These are phyloP conservation scores for Elephantulus edwardii DNA, from an alignment of 2,113 vertebrate species.

Conservation along the genomic window DNA sequence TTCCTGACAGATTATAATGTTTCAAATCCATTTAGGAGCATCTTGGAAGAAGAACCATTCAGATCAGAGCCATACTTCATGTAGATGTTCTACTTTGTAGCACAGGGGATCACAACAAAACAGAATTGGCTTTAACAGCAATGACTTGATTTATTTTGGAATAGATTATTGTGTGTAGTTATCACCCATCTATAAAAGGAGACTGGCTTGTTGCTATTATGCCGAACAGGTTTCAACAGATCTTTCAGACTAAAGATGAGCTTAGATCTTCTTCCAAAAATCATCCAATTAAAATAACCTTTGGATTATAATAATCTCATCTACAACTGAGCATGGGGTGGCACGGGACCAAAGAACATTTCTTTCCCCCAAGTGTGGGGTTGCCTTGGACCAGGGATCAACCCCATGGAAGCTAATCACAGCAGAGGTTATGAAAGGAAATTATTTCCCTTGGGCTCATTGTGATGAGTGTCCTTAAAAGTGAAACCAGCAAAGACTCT, in stretches of 20 bases:
- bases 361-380: neutral
- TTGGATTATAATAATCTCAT: neutral
- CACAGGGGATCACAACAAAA: neutral
- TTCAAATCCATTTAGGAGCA: neutral
- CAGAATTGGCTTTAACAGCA: neutral
- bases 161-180: neutral
- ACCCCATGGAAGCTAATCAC: neutral
- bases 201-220: neutral
- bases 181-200: neutral
- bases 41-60: neutral
- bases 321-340: neutral
- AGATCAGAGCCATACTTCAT: neutral
- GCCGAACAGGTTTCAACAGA: neutral
- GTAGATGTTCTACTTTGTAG: neutral
- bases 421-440: neutral
- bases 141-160: neutral
- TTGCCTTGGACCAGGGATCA: neutral
- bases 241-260: neutral
- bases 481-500: neutral
- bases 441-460: neutral
- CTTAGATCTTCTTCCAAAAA: neutral
- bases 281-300: neutral
- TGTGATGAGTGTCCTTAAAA: neutral
- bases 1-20: neutral
- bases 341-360: neutral